Conservation (phyloP, 2,888 invertebrate genomes). For the Brenthis ino region DNA sequence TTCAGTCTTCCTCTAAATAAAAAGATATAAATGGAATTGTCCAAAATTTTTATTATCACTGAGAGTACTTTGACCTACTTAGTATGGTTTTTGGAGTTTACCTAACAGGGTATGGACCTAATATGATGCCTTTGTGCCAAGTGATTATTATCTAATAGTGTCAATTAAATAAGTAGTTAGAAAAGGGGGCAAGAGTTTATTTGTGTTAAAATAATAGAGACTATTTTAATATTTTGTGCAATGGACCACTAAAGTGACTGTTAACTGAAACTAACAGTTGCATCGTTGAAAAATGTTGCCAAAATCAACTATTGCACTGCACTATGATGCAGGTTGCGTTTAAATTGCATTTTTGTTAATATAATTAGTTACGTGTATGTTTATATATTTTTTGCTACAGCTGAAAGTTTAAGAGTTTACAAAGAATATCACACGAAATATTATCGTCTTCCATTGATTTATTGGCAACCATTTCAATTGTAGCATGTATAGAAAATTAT, state of each 20-base stretch:
- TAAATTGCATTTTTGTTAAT: slow-evolving; percentile 76
- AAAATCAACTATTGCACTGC: slow-evolving; percentile 48
- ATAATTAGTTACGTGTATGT: slow-evolving; percentile 69
- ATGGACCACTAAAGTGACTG: slow-evolving; percentile 60
- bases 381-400: slow-evolving; percentile 60
- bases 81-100: slow-evolving; percentile 66
- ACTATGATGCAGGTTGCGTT: slow-evolving; percentile 48
- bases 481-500: slow-evolving; percentile 64
- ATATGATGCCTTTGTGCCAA: slow-evolving; percentile 80
- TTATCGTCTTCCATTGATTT: slow-evolving; percentile 74
- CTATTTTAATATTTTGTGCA: slow-evolving; percentile 75
- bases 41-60: slow-evolving; percentile 50
- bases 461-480: slow-evolving; percentile 74
- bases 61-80: slow-evolving; percentile 76
- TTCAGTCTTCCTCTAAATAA: slow-evolving; percentile 65
- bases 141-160: slow-evolving; percentile 79
- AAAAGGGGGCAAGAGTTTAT: slow-evolving; percentile 68
- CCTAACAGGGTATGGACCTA: slow-evolving; percentile 78
- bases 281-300: slow-evolving; percentile 56
- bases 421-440: slow-evolving; percentile 40
- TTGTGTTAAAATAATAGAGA: slow-evolving; percentile 69
- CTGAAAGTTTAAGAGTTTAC: slow-evolving; percentile 50
- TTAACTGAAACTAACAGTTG: slow-evolving; percentile 55
- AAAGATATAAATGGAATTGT: slow-evolving; percentile 45
- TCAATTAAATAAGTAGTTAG: slow-evolving; percentile 78